Conservation (phyloP, 2,113 vertebrate genomes). For the Megatriorchis doriae region DNA sequence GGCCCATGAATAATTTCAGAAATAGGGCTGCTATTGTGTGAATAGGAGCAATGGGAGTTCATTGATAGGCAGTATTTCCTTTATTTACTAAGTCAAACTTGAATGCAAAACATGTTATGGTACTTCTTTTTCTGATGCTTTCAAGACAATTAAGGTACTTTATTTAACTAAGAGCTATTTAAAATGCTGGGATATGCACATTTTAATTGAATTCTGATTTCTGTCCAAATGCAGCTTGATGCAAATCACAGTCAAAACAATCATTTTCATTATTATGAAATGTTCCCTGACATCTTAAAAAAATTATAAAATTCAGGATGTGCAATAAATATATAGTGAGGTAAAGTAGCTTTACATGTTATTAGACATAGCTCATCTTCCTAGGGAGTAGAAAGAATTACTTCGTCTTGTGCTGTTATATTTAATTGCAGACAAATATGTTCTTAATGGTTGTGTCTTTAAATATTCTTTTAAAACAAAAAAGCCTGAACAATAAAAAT, state of each 20-base stretch:
- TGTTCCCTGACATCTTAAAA: background rate
- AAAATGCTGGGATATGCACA: background rate
- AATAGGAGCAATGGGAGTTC: background rate
- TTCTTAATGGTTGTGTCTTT: background rate
- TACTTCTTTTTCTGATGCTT: background rate
- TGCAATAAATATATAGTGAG: background rate
- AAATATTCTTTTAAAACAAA: background rate
- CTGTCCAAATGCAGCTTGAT: background rate
- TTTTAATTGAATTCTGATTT: conserved; percentile 27
- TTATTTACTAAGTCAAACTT: background rate
- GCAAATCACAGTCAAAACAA: background rate
- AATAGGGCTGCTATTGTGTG: background rate
- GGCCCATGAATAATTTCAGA: background rate
- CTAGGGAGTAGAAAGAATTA: background rate
- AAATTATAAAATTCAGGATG: background rate
- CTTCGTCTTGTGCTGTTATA: background rate
- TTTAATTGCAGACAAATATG: background rate
- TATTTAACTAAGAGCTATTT: background rate
- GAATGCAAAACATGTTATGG: background rate
- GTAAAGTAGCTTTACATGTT: background rate
- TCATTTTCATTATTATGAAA: background rate
- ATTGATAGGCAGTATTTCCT: background rate
- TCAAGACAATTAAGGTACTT: background rate
- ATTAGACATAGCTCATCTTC: background rate
- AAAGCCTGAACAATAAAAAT: background rate